Base-by-base conservation (phyloP, 2,113 vertebrate genomes). In the Dromas ardeola region DNA sequence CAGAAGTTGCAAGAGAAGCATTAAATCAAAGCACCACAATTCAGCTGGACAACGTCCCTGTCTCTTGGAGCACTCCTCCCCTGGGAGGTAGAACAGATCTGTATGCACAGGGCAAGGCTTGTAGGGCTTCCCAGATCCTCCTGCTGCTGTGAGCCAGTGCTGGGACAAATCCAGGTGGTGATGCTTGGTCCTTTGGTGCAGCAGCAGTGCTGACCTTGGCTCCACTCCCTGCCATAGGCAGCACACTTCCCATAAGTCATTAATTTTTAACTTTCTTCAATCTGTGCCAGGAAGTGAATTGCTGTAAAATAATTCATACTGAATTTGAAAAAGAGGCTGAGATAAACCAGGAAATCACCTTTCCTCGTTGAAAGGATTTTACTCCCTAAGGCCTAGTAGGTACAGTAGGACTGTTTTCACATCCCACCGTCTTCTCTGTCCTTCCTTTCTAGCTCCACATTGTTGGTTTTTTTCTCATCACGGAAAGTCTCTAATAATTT, bases 261-360 rank as follows among this genome's bases (percentile, higher is more conserved):
- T 89, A 89, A 95, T 91, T 87, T 95, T 89, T 95, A 88, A 82
- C 67, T 94, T 72, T 53, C 61, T 36, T 91, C 78, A 76, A n/a
- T 27, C 47, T 86, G 4, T 93, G 83, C 70, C 93, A 96, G 78
- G 27, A 97, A 53, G 27, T 43, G 43, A 61, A 82, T 49, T 29
- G 30, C 42, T 52, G 12, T 87, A 85, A 91, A 95, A 81, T 78
- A 92, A 77, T 42, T 47, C 17, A n/a, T 20, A 36, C 29, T 42
- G 62, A 53, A 10, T 74, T 90, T 82, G 18, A 73, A 91, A 83
- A 93, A 73, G 29, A 79, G 25, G 6, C 34, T 45, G 45, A 84
- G 66, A 80, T 38, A 91, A 85, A 63, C 25, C 23, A 79, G 81
- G 45, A 66, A 89, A 70, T 69, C 73, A 42, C 16, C 38, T 79